Conservation (phyloP, 2,888 invertebrate species). For the Phania funesta region DNA sequence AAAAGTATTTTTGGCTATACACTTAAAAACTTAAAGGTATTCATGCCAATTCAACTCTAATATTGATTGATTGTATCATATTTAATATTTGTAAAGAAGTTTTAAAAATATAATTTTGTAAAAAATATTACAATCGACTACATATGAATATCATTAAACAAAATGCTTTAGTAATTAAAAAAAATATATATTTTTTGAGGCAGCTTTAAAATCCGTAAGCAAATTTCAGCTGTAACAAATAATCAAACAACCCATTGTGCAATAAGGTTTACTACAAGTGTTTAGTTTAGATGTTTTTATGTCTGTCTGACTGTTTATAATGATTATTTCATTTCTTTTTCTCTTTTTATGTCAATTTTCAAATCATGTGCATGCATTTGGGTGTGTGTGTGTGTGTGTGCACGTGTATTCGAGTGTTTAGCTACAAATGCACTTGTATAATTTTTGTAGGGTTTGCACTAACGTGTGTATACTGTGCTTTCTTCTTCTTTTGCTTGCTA, state of each 20-base stretch:
- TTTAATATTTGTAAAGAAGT: no score
- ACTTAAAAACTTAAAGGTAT: no score
- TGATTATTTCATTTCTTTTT: slow-evolving; percentile 33
- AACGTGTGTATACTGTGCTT: background rate
- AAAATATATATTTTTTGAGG: no score
- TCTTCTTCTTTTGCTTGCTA: slow-evolving; percentile 59
- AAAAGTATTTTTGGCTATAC: no score
- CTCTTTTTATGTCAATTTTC: background rate
- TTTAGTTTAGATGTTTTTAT: slow-evolving; percentile 38
- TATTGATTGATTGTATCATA: no score
- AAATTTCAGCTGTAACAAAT: background rate
- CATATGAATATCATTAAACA: no score
- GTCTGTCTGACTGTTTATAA: slow-evolving; percentile 21
- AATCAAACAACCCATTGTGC: slow-evolving; percentile 28
- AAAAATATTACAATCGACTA: no score
- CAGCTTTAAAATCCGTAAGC: no score
- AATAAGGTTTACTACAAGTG: slow-evolving; percentile 28
- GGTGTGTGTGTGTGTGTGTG: background rate
- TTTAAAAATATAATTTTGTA: no score
- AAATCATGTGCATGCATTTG: slow-evolving; percentile 50
- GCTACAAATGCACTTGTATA: slow-evolving; percentile 30
- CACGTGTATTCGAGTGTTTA: slow-evolving; percentile 18
- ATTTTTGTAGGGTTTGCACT: slow-evolving; percentile 25
- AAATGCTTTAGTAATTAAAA: no score
- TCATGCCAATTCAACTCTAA: no score